Percentiles rank a stretch among this genome's conserved stretches.
Evolutionary conservation across 2,797 vertebrate genomes (phyloP).

Genomic region (Gymnocypris eckloni): DNA sequence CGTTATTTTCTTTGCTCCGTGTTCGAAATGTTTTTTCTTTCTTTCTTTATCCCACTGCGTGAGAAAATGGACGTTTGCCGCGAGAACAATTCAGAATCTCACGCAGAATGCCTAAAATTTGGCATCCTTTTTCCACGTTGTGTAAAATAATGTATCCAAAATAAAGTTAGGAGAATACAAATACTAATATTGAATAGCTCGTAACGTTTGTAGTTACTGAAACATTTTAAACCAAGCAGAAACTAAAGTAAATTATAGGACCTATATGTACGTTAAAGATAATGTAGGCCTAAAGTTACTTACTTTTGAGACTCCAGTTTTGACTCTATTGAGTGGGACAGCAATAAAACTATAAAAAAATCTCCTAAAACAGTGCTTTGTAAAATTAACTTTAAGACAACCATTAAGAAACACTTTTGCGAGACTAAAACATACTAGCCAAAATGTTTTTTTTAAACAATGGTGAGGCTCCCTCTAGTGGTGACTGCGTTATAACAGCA

Average conservation of each 20-base stretch:
- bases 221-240: background rate
- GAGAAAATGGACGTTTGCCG: background rate
- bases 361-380: background rate
- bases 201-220: background rate
- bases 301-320: background rate
- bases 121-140: background rate
- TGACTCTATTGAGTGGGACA: background rate
- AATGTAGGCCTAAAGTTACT: background rate
- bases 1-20: too few species aligned
- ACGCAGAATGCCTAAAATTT: background rate
- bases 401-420: background rate
- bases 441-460: background rate
- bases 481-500: background rate
- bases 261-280: background rate
- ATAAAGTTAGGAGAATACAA: background rate
- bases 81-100: too few species aligned
- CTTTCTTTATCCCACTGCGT: background rate
- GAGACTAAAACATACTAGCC: background rate
- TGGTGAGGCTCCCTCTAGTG: conserved; percentile 32
- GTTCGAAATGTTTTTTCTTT: too few species aligned
- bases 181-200: background rate
- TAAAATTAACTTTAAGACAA: background rate
- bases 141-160: background rate
- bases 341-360: background rate
- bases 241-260: background rate